Conservation (phyloP, 2,797 vertebrate genomes). For the Galaxias olidus region DNA sequence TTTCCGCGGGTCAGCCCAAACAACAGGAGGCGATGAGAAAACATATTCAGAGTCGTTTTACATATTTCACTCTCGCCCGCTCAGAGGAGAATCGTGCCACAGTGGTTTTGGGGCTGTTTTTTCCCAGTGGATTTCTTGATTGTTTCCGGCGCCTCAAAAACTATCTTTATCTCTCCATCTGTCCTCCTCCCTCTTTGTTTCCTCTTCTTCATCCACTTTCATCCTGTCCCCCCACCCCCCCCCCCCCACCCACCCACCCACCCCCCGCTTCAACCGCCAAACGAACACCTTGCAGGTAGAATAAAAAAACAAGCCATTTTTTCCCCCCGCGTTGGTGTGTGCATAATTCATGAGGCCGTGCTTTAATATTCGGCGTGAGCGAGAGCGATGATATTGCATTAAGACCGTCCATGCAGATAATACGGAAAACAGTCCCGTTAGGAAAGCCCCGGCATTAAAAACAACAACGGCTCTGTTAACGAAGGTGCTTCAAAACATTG, state of each 20-base stretch:
- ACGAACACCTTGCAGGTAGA: conserved; percentile 24
- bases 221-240: background rate
- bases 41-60: too few species aligned
- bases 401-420: conserved; percentile 48
- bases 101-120: too few species aligned
- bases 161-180: too few species aligned
- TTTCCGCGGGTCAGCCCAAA: too few species aligned
- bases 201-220: too few species aligned
- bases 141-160: too few species aligned
- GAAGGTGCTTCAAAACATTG: conserved; percentile 6
- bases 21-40: too few species aligned
- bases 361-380: conserved; percentile 51
- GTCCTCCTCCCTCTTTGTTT: too few species aligned
- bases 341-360: conserved; percentile 47
- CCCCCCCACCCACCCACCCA: background rate
- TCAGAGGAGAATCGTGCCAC: too few species aligned
- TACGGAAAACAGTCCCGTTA: conserved; percentile 45
- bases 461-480: conserved; percentile 25
- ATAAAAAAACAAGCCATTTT: conserved; percentile 11
- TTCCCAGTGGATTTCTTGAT: too few species aligned
- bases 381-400: conserved; percentile 43
- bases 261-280: background rate
- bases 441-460: conserved; percentile 27
- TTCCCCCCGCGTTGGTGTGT: conserved; percentile 28
- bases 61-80: too few species aligned